Evolutionary conservation across 2,888 invertebrate species (phyloP).

Genomic region (Philaethria dido): DNA sequence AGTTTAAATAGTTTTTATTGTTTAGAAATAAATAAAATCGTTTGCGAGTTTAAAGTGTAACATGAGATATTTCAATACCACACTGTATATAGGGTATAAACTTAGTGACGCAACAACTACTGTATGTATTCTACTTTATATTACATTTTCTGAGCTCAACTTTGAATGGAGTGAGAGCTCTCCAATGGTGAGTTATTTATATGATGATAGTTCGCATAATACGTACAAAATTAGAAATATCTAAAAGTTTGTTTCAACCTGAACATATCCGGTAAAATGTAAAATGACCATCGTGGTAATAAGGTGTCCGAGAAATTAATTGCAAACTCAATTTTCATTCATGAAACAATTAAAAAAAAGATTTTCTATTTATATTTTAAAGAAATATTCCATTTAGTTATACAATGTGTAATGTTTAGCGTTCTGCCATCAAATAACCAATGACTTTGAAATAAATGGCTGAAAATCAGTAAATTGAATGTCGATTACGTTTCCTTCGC

Average conservation of each 20-base stretch:
- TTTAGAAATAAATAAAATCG: not conserved
- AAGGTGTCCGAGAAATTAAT: not conserved
- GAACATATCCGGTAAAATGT: too few relatives aligned
- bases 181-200: slow-evolving; percentile 42
- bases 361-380: too few relatives aligned
- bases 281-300: too few relatives aligned
- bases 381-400: too few relatives aligned
- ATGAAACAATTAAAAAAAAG: too few relatives aligned
- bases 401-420: too few relatives aligned
- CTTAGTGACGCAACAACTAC: slow-evolving; percentile 37
- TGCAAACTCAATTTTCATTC: not conserved
- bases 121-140: slow-evolving; percentile 40
- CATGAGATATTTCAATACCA: slow-evolving; percentile 19
- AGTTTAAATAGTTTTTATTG: not conserved
- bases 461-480: too few relatives aligned
- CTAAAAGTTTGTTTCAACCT: slow-evolving; percentile 17
- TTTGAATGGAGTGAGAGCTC: slow-evolving; percentile 45
- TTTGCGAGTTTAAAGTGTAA: slow-evolving; percentile 15
- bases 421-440: too few relatives aligned
- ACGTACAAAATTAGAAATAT: slow-evolving; percentile 32
- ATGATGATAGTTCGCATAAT: slow-evolving; percentile 34
- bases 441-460: too few relatives aligned
- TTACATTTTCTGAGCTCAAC: slow-evolving; percentile 40
- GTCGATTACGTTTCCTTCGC: too few relatives aligned
- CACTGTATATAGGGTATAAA: slow-evolving; percentile 23